A percentile compares a stretch with the other conserved stretches of the same genome.
Conservation (phyloP, 2,888 invertebrate genomes). For the Hirtodrosophila trivittata region DNA sequence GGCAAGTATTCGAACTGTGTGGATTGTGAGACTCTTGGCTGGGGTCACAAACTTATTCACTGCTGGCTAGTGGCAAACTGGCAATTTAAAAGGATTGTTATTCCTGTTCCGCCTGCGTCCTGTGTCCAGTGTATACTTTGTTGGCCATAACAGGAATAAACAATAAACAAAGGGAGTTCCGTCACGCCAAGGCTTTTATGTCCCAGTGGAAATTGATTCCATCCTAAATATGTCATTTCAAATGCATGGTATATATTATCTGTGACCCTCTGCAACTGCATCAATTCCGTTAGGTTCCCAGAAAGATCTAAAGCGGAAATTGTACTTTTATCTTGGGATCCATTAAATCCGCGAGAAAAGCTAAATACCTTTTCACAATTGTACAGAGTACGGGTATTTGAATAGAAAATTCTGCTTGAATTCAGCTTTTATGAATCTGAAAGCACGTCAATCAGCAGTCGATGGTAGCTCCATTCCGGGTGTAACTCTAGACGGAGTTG, state of each 20-base stretch:
- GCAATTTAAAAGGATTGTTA: conserved; percentile 40
- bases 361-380: conserved; percentile 9
- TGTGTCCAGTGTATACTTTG: neutral
- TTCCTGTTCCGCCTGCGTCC: conserved; percentile 5
- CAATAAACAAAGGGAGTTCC: conserved; percentile 6
- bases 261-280: conserved; percentile 5
- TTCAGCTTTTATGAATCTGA: conserved; percentile 33
- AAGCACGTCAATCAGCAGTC: conserved; percentile 66
- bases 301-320: conserved; percentile 8
- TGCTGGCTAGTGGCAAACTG: conserved; percentile 1
- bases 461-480: too few relatives aligned
- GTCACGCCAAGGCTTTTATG: conserved; percentile 5
- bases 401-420: conserved; percentile 17
- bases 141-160: neutral
- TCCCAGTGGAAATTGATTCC: neutral
- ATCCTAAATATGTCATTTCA: neutral
- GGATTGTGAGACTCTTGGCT: neutral
- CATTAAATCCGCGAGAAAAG: conserved; percentile 1
- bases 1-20: conserved; percentile 85
- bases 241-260: neutral
- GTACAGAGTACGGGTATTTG: neutral
- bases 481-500: neutral
- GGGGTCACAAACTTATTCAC: conserved; percentile 8
- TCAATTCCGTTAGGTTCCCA: neutral
- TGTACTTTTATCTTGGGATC: neutral